Conservation (phyloP, 2,888 invertebrate species). For the Bruchidius siliquastri region DNA sequence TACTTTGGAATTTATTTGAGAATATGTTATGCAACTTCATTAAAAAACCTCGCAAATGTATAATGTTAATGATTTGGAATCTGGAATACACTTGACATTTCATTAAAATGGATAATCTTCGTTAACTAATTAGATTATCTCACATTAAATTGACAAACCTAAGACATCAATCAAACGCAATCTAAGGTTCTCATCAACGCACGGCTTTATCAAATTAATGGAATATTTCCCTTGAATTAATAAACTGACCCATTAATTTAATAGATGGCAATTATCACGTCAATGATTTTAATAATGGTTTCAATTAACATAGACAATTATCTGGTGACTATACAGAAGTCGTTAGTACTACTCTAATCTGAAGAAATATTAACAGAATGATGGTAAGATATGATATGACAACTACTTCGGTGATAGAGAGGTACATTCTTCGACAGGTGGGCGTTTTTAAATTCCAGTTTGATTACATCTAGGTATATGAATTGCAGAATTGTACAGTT, state of each 20-base stretch:
- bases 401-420: no score
- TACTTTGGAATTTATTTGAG: no score
- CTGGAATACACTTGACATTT: background rate
- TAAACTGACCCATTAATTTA: background rate
- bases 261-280: background rate
- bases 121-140: background rate
- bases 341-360: background rate
- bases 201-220: background rate
- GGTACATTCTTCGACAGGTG: no score
- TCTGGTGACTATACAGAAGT: background rate
- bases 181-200: background rate
- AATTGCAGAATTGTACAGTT: no score
- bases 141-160: background rate
- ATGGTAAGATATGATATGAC: background rate
- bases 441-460: no score
- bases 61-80: background rate
- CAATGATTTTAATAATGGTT: background rate
- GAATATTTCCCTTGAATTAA: background rate
- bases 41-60: background rate
- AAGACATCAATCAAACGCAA: background rate
- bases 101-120: background rate
- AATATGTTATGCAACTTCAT: no score
- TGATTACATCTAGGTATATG: no score
- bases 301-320: background rate
- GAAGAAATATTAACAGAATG: background rate